phyloP scores from a whole-genome alignment of 2,113 vertebrate genomes.

The Brevimyrus niger region DNA sequence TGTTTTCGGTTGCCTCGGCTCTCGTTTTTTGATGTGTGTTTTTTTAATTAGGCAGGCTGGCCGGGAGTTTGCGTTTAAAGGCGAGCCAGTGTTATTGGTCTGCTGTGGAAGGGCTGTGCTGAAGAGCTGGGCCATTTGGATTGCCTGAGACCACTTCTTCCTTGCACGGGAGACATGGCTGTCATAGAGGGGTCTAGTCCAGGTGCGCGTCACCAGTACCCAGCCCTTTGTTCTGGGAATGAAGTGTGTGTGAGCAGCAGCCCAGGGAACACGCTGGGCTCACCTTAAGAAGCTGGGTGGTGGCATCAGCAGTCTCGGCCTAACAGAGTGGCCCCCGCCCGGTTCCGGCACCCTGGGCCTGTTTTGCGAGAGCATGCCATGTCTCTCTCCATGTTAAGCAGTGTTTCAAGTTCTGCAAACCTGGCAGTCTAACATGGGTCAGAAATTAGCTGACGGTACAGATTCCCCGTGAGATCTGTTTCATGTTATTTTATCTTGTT shows the following conservation, averaged over 20 bases:
- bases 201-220: neutral
- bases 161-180: neutral
- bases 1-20: slow-evolving; percentile 38
- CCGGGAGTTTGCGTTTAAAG: neutral
- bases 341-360: neutral
- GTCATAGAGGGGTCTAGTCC: neutral
- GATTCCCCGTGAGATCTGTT: neutral
- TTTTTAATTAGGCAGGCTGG: slow-evolving; percentile 28
- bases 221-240: neutral
- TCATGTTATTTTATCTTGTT: slow-evolving; percentile 2
- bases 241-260: neutral
- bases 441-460: neutral
- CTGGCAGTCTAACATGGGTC: neutral
- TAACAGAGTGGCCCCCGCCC: neutral
- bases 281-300: neutral
- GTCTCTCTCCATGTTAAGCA: neutral
- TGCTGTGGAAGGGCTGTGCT: neutral
- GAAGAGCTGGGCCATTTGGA: neutral
- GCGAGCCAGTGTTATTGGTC: neutral
- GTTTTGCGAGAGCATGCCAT: neutral
- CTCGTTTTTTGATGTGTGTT: slow-evolving; percentile 21
- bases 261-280: neutral
- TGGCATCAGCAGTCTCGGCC: neutral
- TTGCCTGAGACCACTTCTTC: neutral
- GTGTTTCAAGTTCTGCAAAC: neutral